These are phyloP conservation scores for Acromyrmex heyeri DNA, from an alignment of 1,140 invertebrate species.

Conservation along the genomic window DNA sequence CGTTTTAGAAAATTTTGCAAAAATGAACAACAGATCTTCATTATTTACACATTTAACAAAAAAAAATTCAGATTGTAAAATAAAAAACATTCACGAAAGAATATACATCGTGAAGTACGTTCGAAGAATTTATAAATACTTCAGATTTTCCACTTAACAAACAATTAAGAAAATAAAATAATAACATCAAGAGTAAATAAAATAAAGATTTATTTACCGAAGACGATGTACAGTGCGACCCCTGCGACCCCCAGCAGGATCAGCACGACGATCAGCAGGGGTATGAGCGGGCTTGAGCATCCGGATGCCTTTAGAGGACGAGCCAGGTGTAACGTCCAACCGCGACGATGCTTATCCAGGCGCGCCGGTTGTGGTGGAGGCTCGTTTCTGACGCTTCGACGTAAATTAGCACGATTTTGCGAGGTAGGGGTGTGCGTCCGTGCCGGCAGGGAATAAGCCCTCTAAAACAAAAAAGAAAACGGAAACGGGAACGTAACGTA, in stretches of 20 bases:
- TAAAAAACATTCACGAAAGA: neutral
- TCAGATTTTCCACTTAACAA: neutral
- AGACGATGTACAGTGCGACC: slow-evolving; percentile 83
- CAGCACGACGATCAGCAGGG: slow-evolving; percentile 80
- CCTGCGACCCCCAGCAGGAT: slow-evolving; percentile 82
- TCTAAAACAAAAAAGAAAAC: slow-evolving; percentile 77
- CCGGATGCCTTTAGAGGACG: slow-evolving; percentile 77
- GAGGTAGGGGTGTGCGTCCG: slow-evolving; percentile 83
- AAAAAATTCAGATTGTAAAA: neutral
- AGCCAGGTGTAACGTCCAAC: slow-evolving; percentile 84
- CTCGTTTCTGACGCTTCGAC: slow-evolving; percentile 83
- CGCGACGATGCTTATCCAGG: slow-evolving; percentile 82
- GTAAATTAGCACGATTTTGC: slow-evolving; percentile 83
- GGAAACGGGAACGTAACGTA: slow-evolving; percentile 20
- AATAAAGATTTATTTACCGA: slow-evolving; percentile 76
- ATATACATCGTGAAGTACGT: neutral
- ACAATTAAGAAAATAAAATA: neutral
- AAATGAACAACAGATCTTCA: neutral
- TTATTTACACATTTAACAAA: neutral
- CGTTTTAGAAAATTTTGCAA: neutral
- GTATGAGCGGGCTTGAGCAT: slow-evolving; percentile 81
- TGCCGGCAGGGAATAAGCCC: slow-evolving; percentile 83
- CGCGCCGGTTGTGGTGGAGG: slow-evolving; percentile 83
- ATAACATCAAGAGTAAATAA: neutral
- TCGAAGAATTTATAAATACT: neutral